A percentile compares a stretch with the other conserved stretches of the same genome.
These are phyloP conservation scores for Aplysina aerophoba DNA, from an alignment of 37 sponge, comb jelly and placozoan species.

Conservation along the genomic window DNA sequence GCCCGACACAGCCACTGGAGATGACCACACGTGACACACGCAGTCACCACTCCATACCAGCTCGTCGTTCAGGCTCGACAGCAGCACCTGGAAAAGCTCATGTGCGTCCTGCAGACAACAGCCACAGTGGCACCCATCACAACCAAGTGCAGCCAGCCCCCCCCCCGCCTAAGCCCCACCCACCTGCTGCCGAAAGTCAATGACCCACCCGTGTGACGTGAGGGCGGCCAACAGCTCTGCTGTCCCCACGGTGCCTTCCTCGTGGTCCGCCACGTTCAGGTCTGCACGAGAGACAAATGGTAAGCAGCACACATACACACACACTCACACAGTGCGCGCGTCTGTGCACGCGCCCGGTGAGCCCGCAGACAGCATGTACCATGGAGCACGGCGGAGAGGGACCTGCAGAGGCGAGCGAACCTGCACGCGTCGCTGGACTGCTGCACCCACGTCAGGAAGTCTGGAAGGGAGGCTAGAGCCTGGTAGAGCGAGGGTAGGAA, in stretches of 20 bases:
- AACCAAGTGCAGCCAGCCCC: neutral
- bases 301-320: too few relatives aligned
- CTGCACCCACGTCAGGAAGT: conserved; percentile 48
- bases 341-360: too few relatives aligned
- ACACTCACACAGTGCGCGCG: too few relatives aligned
- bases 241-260: conserved; percentile 20
- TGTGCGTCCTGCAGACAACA: conserved; percentile 66
- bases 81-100: conserved; percentile 76
- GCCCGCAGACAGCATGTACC: too few relatives aligned
- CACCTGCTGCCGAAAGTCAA: conserved; percentile 78
- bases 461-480: conserved; percentile 68
- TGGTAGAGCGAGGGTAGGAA: neutral
- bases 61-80: conserved; percentile 70
- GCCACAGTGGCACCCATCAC: neutral
- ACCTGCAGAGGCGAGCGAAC: neutral
- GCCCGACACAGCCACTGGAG: neutral
- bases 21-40: neutral
- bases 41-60: conserved; percentile 36
- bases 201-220: conserved; percentile 54
- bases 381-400: neutral
- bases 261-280: neutral
- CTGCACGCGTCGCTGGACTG: neutral
- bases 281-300: neutral
- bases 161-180: conserved; percentile 56
- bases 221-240: conserved; percentile 53